phyloP scores from a whole-genome alignment of 2,113 vertebrate genomes.

The Diadophis punctatus region DNA sequence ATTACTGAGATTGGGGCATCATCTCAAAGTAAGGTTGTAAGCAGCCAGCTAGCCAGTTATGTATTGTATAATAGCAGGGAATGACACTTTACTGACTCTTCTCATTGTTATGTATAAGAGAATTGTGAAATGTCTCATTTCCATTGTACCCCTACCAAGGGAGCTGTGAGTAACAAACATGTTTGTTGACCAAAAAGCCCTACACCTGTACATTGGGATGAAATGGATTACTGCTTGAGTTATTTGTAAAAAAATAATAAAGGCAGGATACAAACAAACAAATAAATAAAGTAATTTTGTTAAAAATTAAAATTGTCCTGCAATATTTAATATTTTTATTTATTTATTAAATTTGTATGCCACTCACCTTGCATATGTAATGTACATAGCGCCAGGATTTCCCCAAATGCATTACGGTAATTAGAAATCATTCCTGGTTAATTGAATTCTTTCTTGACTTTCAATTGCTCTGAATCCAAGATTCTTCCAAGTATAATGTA shows the following conservation, averaged over 20 bases:
- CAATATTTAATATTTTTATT: background rate
- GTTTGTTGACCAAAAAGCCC: background rate
- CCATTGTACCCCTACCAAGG: background rate
- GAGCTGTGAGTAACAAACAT: background rate
- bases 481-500: constrained; percentile 26
- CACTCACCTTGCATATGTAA: background rate
- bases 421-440: constrained; percentile 30
- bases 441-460: constrained; percentile 38
- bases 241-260: too few species aligned
- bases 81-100: background rate
- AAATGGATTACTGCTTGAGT: background rate
- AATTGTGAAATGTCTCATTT: background rate
- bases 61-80: background rate
- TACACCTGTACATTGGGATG: background rate
- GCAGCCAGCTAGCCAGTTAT: background rate
- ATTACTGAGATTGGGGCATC: background rate
- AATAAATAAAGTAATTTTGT: background rate
- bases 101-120: background rate
- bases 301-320: background rate
- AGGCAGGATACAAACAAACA: too few species aligned
- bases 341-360: background rate
- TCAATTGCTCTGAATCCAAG: constrained; percentile 42
- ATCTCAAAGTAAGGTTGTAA: background rate
- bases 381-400: background rate
- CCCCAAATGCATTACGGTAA: background rate